Evolutionary conservation across 30 jellyfish, hydroid and myxozoan genomes (phyloP), one percentile per base, ranked within the genome.

Genomic region (Haliclystus octoradiatus): DNA sequence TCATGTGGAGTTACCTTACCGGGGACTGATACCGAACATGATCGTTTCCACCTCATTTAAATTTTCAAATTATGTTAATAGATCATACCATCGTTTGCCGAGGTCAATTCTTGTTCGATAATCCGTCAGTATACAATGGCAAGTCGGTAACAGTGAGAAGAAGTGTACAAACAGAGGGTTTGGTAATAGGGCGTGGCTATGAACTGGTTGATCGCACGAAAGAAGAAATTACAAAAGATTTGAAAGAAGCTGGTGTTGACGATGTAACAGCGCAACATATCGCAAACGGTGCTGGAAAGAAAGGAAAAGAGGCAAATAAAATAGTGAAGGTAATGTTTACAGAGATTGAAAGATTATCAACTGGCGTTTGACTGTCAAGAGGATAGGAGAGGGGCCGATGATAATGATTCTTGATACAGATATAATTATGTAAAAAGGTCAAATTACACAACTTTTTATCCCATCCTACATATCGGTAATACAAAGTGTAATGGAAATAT

Each of bases 121-220:
- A 5, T 19, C 57, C 57, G 19, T 5, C 9, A 19, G 19, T 5
- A 40, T 9, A 40, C 19, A 40, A 40, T 19, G 57, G 19, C 9
- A 19, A 40, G 57, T 5, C 19, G 14, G 57, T 5, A 5, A 40
- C 57, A 9, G 9, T 40, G 57, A 40, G 57, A 19, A 5, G 9
- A 40, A 40, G 19, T 40, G 57, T 5, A 19, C 14, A 40, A 19
- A 40, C 57, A 5, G 57, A 19, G 19, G 93, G 93, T 29, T 71
- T 80, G 24, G 71, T 83, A 15, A 2, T 80, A 3, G 93, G 93
- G 23, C 65, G 93, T 26, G 93, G 85, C 2, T 80, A 80, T 34
- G 93, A 80, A 46, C 50, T 80, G 93, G 77, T 73, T 0, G 71
- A 52, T 65, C 71, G 72, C 62, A 13, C 84, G 32, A 57, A 66